These are phyloP conservation scores for Ochropleura plecta DNA, from an alignment of 2,888 invertebrate species.

Conservation along the genomic window DNA sequence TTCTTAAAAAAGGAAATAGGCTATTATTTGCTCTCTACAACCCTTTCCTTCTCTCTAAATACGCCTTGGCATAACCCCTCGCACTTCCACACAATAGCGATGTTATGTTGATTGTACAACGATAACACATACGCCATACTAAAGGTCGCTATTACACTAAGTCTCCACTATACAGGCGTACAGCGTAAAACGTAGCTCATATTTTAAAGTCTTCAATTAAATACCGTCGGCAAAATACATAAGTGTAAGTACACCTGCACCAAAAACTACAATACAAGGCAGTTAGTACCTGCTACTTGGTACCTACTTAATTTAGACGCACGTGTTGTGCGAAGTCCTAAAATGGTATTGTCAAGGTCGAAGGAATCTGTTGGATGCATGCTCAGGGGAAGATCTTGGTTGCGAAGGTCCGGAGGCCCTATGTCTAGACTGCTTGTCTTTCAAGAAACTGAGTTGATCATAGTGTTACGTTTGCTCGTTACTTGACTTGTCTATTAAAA, in stretches of 20 bases:
- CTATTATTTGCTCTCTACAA: not conserved
- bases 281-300: not conserved
- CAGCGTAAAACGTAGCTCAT: constrained; percentile 51
- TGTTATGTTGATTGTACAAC: constrained; percentile 46
- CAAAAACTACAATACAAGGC: not conserved
- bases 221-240: constrained; percentile 35
- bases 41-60: not conserved
- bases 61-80: constrained; percentile 5
- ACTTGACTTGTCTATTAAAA: not conserved
- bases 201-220: constrained; percentile 70
- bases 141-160: constrained; percentile 45
- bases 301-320: not conserved
- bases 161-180: constrained; percentile 25
- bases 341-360: not conserved
- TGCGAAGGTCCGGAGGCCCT: not conserved
- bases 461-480: not conserved
- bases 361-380: not conserved
- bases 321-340: not conserved
- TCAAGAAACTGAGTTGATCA: not conserved
- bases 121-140: constrained; percentile 43
- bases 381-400: not conserved
- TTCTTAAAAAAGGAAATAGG: not conserved
- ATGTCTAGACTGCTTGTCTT: not conserved
- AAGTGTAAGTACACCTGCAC: not conserved
- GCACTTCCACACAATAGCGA: constrained; percentile 36